Conservation (phyloP, 2,797 vertebrate genomes). For the Onychomys arenicola region DNA sequence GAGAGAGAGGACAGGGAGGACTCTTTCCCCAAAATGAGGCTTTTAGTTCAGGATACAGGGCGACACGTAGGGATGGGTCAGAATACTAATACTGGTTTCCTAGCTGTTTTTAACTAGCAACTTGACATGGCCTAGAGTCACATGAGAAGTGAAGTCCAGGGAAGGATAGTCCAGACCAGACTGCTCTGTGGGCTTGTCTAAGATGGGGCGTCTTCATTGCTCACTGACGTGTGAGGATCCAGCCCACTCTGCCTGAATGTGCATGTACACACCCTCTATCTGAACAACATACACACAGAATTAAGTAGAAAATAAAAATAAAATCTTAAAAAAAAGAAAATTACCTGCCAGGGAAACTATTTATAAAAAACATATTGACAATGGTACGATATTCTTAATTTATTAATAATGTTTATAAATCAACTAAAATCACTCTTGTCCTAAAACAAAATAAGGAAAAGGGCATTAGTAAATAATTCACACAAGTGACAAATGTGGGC, state of each 20-base stretch:
- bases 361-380: not conserved
- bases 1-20: too few species aligned
- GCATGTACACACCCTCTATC: not conserved
- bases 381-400: not conserved
- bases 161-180: not conserved
- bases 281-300: not conserved
- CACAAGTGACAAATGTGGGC: slow-evolving; percentile 23
- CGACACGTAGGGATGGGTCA: too few species aligned
- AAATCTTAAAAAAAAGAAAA: not conserved
- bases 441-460: slow-evolving; percentile 56
- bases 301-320: not conserved
- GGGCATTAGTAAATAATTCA: slow-evolving; percentile 51
- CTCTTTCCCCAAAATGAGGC: too few species aligned
- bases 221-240: not conserved
- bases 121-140: not conserved
- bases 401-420: slow-evolving; percentile 53
- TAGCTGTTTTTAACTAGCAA: not conserved
- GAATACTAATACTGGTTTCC: too few species aligned
- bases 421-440: slow-evolving; percentile 45
- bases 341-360: slow-evolving; percentile 2
- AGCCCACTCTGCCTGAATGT: not conserved
- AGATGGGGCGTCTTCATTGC: not conserved
- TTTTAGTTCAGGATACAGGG: too few species aligned
- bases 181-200: not conserved
- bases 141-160: not conserved